Base-by-base conservation (phyloP, 2,113 vertebrate genomes). In the Podilymbus podiceps region DNA sequence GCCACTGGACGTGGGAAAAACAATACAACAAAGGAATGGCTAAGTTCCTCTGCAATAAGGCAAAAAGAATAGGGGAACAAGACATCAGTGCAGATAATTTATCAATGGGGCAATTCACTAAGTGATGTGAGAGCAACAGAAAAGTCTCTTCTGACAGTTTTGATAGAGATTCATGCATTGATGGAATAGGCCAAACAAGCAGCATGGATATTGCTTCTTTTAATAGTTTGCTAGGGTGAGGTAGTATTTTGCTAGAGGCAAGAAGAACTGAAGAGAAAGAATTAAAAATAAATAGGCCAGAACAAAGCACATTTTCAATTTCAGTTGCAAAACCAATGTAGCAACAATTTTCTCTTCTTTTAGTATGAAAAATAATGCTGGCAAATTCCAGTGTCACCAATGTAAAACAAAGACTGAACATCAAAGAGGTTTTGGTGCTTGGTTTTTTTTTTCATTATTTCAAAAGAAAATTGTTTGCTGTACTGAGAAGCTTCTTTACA, bases 231-330 rank as follows among this genome's bases (percentile, higher is more conserved):
- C 66, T 82, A 73, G 53, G 75, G 76, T 78, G 24, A 96, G 87
- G 66, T 64, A 27, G 66, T 75, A 72, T 82, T 94, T 92, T 90
- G 90, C 95, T 93, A 60, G 64, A 96, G 88, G 94, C 86, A 82
- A 89, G 88, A 89, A 92, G 69, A 97, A 92, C 69, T 19, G 62
- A 92, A 83, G 30, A 95, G 64, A 94, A 89, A 96, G 88, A 97
- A 96, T 97, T 97, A 97, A 97, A 97, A 97, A 93, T 91, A 96
- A 97, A 97, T 96, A 97, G 86, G 86, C 93, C 94, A 94, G 94
- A 97, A 97, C 92, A 76, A 96, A 96, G 83, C 60, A 49, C 81
- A 96, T 95, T 96, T 97, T 96, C 96, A 94, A 94, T 95, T 97
- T 94, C 94, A 91, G 74, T n/a, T 87, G 89, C 66, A 93, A 88